Conservation (phyloP, 2,113 vertebrate species). For the Orientallactaga bullata region DNA sequence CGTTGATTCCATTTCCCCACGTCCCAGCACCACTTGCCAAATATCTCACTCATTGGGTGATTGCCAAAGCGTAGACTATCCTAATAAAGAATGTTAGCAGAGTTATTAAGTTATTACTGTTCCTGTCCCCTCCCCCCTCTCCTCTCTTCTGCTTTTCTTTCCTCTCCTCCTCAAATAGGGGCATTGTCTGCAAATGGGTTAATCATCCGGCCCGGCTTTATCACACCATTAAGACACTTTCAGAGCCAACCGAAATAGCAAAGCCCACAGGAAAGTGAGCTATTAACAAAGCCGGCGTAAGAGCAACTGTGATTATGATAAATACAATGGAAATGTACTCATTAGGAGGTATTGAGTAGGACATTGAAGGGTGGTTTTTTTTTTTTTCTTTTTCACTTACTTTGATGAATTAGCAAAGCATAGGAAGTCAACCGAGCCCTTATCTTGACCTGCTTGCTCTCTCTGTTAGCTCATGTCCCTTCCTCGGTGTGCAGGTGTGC, state of each 20-base stretch:
- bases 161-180: slow-evolving; percentile 52
- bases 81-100: slow-evolving; percentile 62
- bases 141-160: slow-evolving; percentile 61
- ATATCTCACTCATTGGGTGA: slow-evolving; percentile 24
- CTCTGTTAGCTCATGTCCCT: not conserved
- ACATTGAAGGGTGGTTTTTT: not conserved
- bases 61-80: slow-evolving; percentile 63
- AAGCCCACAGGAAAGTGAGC: slow-evolving; percentile 64
- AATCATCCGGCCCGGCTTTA: slow-evolving; percentile 59
- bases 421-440: slow-evolving; percentile 8
- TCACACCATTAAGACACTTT: slow-evolving; percentile 68
- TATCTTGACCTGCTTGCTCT: not conserved
- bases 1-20: slow-evolving; percentile 43
- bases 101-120: slow-evolving; percentile 73
- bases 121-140: slow-evolving; percentile 16
- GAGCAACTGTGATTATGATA: slow-evolving; percentile 69
- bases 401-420: slow-evolving; percentile 52
- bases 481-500: not conserved
- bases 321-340: slow-evolving; percentile 66
- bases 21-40: slow-evolving; percentile 33
- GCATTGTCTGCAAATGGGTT: slow-evolving; percentile 72
- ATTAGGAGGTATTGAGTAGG: slow-evolving; percentile 52
- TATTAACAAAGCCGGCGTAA: slow-evolving; percentile 63
- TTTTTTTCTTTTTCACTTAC: not conserved
- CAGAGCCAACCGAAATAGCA: slow-evolving; percentile 64